These are phyloP conservation scores for Montipora efflorescens DNA, from an alignment of 64 coral and sea anemone genomes.

Conservation along the genomic window DNA sequence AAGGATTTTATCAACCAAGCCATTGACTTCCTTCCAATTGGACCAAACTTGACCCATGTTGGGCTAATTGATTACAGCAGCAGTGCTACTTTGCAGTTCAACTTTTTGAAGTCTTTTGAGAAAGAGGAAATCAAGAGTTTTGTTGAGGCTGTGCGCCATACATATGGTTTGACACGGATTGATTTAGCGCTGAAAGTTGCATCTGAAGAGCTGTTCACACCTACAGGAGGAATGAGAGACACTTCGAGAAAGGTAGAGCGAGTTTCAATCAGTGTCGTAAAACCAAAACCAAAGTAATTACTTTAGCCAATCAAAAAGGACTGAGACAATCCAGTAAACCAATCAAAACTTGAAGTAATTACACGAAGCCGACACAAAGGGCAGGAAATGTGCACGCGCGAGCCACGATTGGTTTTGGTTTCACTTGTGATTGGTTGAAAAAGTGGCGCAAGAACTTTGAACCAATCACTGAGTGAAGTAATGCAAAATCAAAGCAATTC, in stretches of 20 bases:
- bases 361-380: too few species aligned
- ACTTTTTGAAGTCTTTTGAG: conserved; percentile 67
- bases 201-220: conserved; percentile 56
- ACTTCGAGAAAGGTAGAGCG: conserved; percentile 74
- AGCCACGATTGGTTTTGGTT: too few species aligned
- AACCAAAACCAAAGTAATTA: background rate
- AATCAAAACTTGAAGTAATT: too few species aligned
- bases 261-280: background rate
- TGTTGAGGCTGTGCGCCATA: conserved; percentile 40
- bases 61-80: conserved; percentile 83
- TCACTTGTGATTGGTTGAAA: too few species aligned
- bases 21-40: conserved; percentile 80
- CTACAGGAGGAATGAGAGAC: conserved; percentile 65
- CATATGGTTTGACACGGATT: conserved; percentile 73
- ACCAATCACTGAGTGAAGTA: too few species aligned
- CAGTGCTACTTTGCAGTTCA: conserved; percentile 29
- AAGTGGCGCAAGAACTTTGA: too few species aligned
- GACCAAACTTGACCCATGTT: conserved; percentile 61
- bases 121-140: conserved; percentile 43
- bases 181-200: conserved; percentile 81
- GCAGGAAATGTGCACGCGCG: too few species aligned
- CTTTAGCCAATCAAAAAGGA: too few species aligned
- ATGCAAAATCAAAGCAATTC: too few species aligned
- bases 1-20: conserved; percentile 75
- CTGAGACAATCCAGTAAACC: too few species aligned